phyloP scores from a whole-genome alignment of 2,888 invertebrate genomes.

The Eupeodes latifasciatus region DNA sequence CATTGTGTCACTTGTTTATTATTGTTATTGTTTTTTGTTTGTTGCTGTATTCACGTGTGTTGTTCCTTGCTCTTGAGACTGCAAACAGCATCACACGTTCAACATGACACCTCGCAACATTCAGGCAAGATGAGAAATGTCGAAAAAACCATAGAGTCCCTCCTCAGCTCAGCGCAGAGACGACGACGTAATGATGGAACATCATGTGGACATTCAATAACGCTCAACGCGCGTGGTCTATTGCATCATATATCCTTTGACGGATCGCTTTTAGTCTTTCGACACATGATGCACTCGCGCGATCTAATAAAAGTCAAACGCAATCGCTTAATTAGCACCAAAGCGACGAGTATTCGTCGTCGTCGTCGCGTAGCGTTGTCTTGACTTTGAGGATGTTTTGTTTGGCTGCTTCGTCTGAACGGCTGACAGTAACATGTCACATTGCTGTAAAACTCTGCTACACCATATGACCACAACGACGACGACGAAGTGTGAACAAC shows the following conservation, averaged over 20 bases:
- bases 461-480: neutral
- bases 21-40: conserved; percentile 53
- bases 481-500: conserved; percentile 55
- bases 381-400: conserved; percentile 3
- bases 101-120: conserved; percentile 59
- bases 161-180: neutral
- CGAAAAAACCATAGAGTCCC: neutral
- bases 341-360: neutral
- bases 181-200: neutral
- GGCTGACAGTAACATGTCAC: conserved; percentile 67
- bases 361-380: neutral
- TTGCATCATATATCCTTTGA: conserved; percentile 54
- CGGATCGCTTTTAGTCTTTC: conserved; percentile 37
- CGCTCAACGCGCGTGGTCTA: conserved; percentile 11
- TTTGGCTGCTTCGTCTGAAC: neutral
- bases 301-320: conserved; percentile 73
- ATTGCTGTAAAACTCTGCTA: neutral
- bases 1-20: conserved; percentile 73
- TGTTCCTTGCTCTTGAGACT: neutral
- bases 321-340: conserved; percentile 75
- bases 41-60: conserved; percentile 2
- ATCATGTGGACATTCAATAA: conserved; percentile 7
- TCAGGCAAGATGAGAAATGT: neutral
- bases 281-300: conserved; percentile 52
- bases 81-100: conserved; percentile 41